Base-by-base conservation (phyloP, 2,888 invertebrate species). In the Luperina testacea region DNA sequence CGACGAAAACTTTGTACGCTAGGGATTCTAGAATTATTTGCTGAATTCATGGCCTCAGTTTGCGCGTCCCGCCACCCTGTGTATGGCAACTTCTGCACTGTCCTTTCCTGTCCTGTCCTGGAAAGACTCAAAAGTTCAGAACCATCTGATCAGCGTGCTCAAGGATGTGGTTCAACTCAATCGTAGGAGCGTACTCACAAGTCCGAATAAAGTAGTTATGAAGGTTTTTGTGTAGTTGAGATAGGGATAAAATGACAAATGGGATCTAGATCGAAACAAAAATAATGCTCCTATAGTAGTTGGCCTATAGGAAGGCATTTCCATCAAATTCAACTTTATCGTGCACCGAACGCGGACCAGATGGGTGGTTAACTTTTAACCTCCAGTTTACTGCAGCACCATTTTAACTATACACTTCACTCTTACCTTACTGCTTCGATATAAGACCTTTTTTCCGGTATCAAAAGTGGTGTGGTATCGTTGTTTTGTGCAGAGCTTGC, bases 301-400 rank as follows among this genome's bases (percentile, higher is more conserved):
- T 78, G 61, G 4, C 2, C 8, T 59, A 73, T 68, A 67, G n/a
- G 63, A 76, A 80, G 77, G 77, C 68, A 70, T 86, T 84, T 79
- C 74, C 76, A 86, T 86, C 82, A 83, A 87, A 81, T 80, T 78
- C 80, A 84, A 75, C 80, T 73, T 88, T 83, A 89, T 92, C 91
- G 91, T 92, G 91, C 90, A 88, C 87, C 85, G 72, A 86, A 88
- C 90, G 88, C 88, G 87, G 80, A 89, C 88, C 91, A 88, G 92
- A 90, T 92, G 90, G 88, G 90, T 92, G 90, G 92, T 94, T 94
- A 92, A 94, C 94, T 92, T 93, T 91, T 94, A 92, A 94, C 94
- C 94, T 92, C 88, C 80, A 87, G 82, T 88, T 84, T 84, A 80
- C 82, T 75, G 67, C 42, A 65, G 64, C 63, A 83, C 83, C 65